Conservation (phyloP, 1,140 invertebrate species). For the Meloidogyne exigua region DNA sequence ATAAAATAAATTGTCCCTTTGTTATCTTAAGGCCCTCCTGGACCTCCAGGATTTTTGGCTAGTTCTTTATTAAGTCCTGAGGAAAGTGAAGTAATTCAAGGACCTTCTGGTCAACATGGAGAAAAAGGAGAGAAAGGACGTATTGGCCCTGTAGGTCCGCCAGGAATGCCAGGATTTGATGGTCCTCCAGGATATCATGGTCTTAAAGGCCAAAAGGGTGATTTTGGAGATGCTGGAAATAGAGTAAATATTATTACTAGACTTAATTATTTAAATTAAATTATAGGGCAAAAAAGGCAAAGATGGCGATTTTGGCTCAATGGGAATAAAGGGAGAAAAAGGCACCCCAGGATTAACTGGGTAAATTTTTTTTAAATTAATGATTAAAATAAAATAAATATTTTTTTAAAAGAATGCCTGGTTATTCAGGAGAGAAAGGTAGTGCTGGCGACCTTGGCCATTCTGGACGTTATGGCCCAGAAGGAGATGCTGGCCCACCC, state of each 20-base stretch:
- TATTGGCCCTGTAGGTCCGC: constrained; percentile 56
- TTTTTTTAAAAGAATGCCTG: background rate
- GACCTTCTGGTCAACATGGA: constrained; percentile 50
- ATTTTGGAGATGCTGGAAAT: constrained; percentile 57
- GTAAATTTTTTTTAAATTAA: background rate
- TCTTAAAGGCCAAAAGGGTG: constrained; percentile 60
- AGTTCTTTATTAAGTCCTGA: constrained; percentile 44
- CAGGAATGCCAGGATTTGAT: constrained; percentile 51
- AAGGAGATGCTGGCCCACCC: constrained; percentile 60
- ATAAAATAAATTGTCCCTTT: background rate
- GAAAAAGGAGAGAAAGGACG: constrained; percentile 62
- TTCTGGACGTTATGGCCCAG: constrained; percentile 53
- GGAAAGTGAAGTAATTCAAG: constrained; percentile 62
- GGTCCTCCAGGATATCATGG: constrained; percentile 58
- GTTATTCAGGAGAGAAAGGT: constrained; percentile 38
- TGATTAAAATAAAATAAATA: background rate
- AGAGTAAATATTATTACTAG: constrained; percentile 36
- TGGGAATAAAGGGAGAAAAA: constrained; percentile 56
- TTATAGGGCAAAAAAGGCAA: constrained; percentile 57
- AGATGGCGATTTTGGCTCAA: constrained; percentile 51
- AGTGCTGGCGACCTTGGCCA: constrained; percentile 53
- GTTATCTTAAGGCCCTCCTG: constrained; percentile 31
- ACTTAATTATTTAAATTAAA: background rate
- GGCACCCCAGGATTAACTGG: constrained; percentile 47
- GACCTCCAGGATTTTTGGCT: constrained; percentile 44